Base-by-base conservation (phyloP, 92 coral and sea anemone species). In the Phymanthus crucifer region DNA sequence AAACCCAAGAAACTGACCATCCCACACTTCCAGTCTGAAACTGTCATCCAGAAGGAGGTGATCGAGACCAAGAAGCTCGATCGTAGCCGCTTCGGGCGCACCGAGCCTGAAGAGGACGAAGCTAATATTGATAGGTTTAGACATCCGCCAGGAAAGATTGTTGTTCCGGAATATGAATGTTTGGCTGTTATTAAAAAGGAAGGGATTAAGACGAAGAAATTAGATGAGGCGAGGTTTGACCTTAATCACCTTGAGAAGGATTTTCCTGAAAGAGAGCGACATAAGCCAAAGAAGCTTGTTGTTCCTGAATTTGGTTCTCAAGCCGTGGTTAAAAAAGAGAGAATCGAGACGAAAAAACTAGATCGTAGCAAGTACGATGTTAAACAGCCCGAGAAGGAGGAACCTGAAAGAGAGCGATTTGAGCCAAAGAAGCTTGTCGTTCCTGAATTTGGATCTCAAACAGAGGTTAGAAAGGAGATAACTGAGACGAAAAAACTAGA, bases 401-500 rank as follows among this genome's bases (percentile, higher is more conserved):
- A 54, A 29, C 12, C 64, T 54, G 64, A 54, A 54, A 54, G 11
- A 1, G 31, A 21, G 64, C 29, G 27, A 7, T 13, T 14, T 19
- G 23, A 38, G 23, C 76, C 76, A 11, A 72, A 23, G n/a, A 72
- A 72, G 32, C 68, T 74, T 12, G 36, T 13, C 10, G 31, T 47
- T 14, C 79, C 79, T 34, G 43, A 75, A 17, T 75, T 54, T 56
- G 26, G 19, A 32, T 21, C 69, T n/a, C 36, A 54, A 32, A 43
- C 38, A 24, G 67, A 56, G 50, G 57, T 66, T 19, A 33, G 35
- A 34, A 24, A 35, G 43, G 79, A 75, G 70, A 70, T 75, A 21
- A 75, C 23, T 4, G 79, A 75, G 32, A 66, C 65, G 2, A 54
- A 8, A 26, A 75, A 37, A 23, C 79, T 57, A 1, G 79, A 75